Percentiles rank a stretch among this genome's conserved stretches.
Conservation (phyloP, 1,140 invertebrate genomes). For the Agrypnia vestita region DNA sequence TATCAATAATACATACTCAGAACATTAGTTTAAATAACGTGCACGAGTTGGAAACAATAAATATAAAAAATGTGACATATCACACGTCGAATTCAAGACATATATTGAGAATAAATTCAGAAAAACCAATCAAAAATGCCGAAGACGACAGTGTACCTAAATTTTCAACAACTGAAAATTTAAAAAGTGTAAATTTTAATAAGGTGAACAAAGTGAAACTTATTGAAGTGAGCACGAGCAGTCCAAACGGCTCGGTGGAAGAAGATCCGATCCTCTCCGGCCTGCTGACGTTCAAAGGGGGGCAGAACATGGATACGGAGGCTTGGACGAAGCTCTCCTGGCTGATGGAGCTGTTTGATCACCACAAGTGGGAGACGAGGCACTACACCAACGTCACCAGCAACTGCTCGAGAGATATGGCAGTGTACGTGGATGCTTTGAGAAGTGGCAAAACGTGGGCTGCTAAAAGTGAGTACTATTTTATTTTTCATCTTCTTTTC, state of each 20-base stretch:
- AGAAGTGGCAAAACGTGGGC: constrained; percentile 78
- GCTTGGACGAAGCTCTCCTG: constrained; percentile 73
- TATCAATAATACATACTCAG: not conserved
- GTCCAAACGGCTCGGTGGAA: constrained; percentile 39
- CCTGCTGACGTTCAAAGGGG: not conserved
- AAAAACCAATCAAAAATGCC: not conserved
- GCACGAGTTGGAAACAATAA: not conserved
- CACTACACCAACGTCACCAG: constrained; percentile 69
- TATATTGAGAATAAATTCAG: constrained; percentile 25
- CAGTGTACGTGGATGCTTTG: constrained; percentile 74
- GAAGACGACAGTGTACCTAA: not conserved
- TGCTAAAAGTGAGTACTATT: constrained; percentile 77
- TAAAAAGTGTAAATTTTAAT: not conserved
- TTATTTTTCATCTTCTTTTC: too few species aligned
- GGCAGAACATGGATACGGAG: not conserved
- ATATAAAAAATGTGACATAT: not conserved
- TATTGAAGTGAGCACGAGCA: not conserved
- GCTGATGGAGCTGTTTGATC: constrained; percentile 78
- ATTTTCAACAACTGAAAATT: not conserved
- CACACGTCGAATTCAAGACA: not conserved
- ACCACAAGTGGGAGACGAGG: constrained; percentile 75
- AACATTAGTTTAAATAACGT: not conserved
- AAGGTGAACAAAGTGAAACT: not conserved
- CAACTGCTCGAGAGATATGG: constrained; percentile 75
- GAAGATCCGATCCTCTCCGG: constrained; percentile 39